Evolutionary conservation across 1,140 invertebrate genomes (phyloP).

Genomic region (Adelges cooleyi): DNA sequence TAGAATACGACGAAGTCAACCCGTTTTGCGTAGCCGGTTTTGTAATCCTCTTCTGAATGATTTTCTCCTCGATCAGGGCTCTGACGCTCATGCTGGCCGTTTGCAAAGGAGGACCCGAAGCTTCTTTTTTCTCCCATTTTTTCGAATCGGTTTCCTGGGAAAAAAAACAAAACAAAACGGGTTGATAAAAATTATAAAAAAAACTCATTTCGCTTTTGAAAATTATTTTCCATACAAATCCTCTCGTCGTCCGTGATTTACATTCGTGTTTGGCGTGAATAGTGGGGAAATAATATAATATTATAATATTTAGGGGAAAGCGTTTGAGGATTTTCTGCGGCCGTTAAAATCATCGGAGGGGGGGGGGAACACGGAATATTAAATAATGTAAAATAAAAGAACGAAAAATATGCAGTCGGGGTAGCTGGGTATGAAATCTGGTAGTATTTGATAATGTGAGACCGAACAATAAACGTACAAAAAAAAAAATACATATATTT

Average conservation of each 20-base stretch:
- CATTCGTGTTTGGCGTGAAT: background rate
- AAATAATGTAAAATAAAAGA: background rate
- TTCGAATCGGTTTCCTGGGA: constrained; percentile 70
- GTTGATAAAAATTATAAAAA: background rate
- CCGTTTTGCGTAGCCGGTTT: constrained; percentile 36
- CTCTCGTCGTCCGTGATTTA: background rate
- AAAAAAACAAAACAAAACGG: no score
- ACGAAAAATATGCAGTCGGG: background rate
- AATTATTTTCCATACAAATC: background rate
- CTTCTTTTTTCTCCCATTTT: constrained; percentile 72
- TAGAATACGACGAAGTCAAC: constrained; percentile 2
- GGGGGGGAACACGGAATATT: background rate
- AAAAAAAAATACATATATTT: background rate
- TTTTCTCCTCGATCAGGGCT: constrained; percentile 82
- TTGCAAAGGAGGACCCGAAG: constrained; percentile 64
- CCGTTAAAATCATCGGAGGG: background rate
- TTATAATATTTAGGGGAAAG: background rate
- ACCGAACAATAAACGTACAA: background rate
- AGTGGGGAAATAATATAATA: no score
- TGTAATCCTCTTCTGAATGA: constrained; percentile 66
- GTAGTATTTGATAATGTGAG: constrained; percentile 6
- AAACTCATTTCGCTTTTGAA: background rate
- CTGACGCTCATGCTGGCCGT: constrained; percentile 76
- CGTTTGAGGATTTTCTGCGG: background rate
- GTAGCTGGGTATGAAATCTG: background rate